phyloP scores from a whole-genome alignment of 2,113 vertebrate species.

The zebrafish (Danio rerio) region GRCz12tu NC_133177.1:56485001-56485500 shows the following conservation, averaged over 20 bases:
- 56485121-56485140: conserved; percentile 79
- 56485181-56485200: conserved; percentile 91
- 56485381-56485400: not conserved
- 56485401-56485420: not conserved
- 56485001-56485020: too few species aligned
- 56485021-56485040: too few species aligned
- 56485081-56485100: too few species aligned
- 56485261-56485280: conserved; percentile 67
- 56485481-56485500: conserved; percentile 1
- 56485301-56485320: not conserved
- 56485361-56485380: not conserved
- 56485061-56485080: too few species aligned
- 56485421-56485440: not conserved
- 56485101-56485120: too few species aligned
- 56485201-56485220: conserved; percentile 96
- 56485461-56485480: not conserved
- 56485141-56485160: conserved; percentile 96
- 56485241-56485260: conserved; percentile 88
- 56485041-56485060: too few species aligned
- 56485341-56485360: not conserved
- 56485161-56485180: conserved; percentile 90
- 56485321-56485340: not conserved
- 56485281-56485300: not conserved
- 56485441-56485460: not conserved
- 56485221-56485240: conserved; percentile 94